These are phyloP conservation scores for Ruditapes philippinarum DNA, from an alignment of 1,140 invertebrate species.

Conservation along the genomic window DNA sequence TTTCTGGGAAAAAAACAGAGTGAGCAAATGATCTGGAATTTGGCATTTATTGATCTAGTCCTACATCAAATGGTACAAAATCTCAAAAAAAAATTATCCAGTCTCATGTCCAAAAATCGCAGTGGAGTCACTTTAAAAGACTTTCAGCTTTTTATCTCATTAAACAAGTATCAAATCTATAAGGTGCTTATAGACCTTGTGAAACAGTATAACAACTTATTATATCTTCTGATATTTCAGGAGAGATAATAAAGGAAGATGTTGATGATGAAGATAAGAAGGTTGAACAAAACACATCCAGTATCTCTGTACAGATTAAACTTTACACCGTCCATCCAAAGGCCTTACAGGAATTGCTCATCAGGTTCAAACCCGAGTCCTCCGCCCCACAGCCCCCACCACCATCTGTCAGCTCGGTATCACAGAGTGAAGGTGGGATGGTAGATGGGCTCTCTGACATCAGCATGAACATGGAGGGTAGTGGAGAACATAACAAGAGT, in stretches of 20 bases:
- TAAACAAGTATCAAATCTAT: no score
- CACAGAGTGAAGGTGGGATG: conserved; percentile 84
- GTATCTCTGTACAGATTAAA: conserved; percentile 67
- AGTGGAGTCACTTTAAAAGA: no score
- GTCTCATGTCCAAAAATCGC: no score
- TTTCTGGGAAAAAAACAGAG: no score
- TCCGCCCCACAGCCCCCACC: conserved; percentile 73
- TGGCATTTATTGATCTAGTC: no score
- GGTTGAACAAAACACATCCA: conserved; percentile 69
- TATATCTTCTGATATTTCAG: no score
- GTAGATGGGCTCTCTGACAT: conserved; percentile 81
- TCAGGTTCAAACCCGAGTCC: conserved; percentile 90
- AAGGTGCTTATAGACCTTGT: no score
- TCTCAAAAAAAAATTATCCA: no score
- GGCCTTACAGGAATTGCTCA: conserved; percentile 94
- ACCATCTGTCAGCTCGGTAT: conserved; percentile 82
- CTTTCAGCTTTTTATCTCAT: no score
- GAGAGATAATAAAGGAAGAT: conserved; percentile 83
- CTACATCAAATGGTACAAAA: no score
- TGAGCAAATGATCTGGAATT: no score
- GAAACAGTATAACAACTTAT: no score
- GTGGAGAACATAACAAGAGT: conserved; percentile 68
- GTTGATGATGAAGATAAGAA: conserved; percentile 83
- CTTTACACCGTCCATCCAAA: conserved; percentile 96
- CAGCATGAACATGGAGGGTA: conserved; percentile 78